phyloP scores from a whole-genome alignment of 2,113 vertebrate species.

The Eudyptes chrysolophus region DNA sequence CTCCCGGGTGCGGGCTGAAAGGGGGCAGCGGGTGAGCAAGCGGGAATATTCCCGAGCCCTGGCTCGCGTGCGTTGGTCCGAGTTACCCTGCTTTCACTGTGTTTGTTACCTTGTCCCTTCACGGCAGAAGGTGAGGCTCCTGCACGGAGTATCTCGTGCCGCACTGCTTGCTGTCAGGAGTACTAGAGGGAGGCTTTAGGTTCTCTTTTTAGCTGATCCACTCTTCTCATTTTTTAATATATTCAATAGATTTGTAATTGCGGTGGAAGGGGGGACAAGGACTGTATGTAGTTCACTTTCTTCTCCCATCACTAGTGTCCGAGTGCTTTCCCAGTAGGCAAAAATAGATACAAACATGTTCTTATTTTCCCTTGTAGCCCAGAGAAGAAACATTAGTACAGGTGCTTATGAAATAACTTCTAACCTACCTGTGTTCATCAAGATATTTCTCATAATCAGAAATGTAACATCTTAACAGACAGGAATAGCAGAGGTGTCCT shows the following conservation, averaged over 20 bases:
- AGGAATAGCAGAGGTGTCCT: neutral
- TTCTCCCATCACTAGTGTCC: neutral
- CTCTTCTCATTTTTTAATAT: neutral
- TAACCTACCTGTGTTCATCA: neutral
- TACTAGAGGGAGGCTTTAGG: neutral
- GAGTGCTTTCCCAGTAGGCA: neutral
- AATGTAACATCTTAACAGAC: neutral
- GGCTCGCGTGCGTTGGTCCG: neutral
- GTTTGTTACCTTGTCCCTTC: neutral
- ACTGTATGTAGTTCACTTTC: neutral
- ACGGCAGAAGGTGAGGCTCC: neutral
- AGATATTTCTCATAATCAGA: neutral
- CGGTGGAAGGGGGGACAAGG: neutral
- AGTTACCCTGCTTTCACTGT: neutral
- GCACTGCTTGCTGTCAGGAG: neutral
- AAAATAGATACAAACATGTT: neutral
- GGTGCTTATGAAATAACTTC: neutral
- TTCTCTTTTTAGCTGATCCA: neutral
- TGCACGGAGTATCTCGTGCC: neutral
- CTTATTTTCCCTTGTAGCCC: neutral
- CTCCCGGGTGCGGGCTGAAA: neutral
- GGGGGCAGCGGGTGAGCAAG: neutral
- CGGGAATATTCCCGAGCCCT: rapidly evolving
- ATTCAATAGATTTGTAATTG: neutral
- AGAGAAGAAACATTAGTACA: neutral